These are phyloP conservation scores for Drosophila nebulosa DNA, from an alignment of 1,140 invertebrate genomes.

Conservation along the genomic window DNA sequence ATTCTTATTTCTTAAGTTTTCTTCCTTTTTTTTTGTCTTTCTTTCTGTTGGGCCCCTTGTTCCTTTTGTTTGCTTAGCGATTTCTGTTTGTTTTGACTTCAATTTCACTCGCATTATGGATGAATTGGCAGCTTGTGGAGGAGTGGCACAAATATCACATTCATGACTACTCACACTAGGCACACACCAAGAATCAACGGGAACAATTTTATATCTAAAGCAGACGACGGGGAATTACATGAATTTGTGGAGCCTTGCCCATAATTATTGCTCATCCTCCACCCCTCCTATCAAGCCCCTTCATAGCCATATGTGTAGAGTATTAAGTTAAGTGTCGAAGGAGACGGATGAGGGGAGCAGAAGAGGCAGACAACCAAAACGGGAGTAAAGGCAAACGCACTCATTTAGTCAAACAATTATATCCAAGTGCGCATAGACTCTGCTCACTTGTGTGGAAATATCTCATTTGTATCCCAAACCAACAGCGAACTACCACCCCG, in stretches of 20 bases:
- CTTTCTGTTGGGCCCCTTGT: constrained; percentile 22
- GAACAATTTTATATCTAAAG: constrained; percentile 32
- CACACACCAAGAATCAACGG: constrained; percentile 45
- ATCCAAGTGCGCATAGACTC: constrained; percentile 64
- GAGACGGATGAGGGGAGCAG: neutral
- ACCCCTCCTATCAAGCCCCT: neutral
- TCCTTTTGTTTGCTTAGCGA: constrained; percentile 23
- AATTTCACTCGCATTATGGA: constrained; percentile 63
- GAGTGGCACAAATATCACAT: neutral
- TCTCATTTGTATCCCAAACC: constrained; percentile 48
- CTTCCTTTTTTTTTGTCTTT: constrained; percentile 19
- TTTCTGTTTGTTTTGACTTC: constrained; percentile 64
- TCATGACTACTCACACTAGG: neutral
- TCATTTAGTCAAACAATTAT: constrained; percentile 68
- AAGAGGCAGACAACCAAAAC: constrained; percentile 1
- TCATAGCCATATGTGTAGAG: constrained; percentile 27
- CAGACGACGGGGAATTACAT: constrained; percentile 45
- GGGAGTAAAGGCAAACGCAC: constrained; percentile 13
- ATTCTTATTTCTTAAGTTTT: constrained; percentile 53
- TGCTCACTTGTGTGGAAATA: constrained; percentile 73
- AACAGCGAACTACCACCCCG: neutral
- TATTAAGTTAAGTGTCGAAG: constrained; percentile 32
- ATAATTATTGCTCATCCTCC: constrained; percentile 61
- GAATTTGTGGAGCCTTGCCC: constrained; percentile 47
- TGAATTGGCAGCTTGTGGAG: constrained; percentile 21